Evolutionary conservation across 1,140 invertebrate genomes (phyloP).

Genomic region (Adoxophyes honmai): DNA sequence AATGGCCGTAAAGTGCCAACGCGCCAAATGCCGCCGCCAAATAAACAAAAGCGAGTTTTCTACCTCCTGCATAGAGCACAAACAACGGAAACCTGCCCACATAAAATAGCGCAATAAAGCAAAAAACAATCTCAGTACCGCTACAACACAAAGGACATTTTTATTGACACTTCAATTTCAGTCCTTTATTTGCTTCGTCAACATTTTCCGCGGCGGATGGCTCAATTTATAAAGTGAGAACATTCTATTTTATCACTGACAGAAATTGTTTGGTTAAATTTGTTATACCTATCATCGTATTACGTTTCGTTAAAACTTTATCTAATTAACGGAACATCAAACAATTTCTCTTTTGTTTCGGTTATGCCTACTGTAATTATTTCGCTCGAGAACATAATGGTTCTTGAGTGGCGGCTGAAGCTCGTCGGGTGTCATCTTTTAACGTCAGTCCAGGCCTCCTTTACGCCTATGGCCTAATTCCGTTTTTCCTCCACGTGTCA

Average conservation of each 20-base stretch:
- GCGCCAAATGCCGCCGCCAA: slow-evolving; percentile 29
- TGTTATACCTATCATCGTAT: no score
- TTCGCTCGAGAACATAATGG: background rate
- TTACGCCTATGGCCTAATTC: background rate
- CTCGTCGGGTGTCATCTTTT: background rate
- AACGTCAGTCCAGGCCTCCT: background rate
- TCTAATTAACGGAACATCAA: background rate
- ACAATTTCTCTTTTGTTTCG: background rate
- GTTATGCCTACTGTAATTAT: background rate
- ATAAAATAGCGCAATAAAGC: slow-evolving; percentile 24
- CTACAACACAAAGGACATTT: background rate
- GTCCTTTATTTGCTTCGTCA: background rate
- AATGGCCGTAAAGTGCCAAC: slow-evolving; percentile 35
- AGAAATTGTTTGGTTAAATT: background rate
- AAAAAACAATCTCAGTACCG: slow-evolving; percentile 5
- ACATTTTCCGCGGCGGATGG: background rate
- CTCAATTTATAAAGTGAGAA: slow-evolving; percentile 3
- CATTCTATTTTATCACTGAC: background rate
- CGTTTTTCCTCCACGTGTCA: background rate
- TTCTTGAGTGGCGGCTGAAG: background rate
- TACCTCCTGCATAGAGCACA: slow-evolving; percentile 21
- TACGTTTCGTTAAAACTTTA: no score
- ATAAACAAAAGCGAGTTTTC: slow-evolving; percentile 36
- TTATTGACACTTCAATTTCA: slow-evolving; percentile 11
- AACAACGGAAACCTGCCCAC: slow-evolving; percentile 22